A percentile compares a stretch with the other conserved stretches of the same genome.
Conservation (phyloP, 2,888 invertebrate species). For the Hypercompe scribonia region DNA sequence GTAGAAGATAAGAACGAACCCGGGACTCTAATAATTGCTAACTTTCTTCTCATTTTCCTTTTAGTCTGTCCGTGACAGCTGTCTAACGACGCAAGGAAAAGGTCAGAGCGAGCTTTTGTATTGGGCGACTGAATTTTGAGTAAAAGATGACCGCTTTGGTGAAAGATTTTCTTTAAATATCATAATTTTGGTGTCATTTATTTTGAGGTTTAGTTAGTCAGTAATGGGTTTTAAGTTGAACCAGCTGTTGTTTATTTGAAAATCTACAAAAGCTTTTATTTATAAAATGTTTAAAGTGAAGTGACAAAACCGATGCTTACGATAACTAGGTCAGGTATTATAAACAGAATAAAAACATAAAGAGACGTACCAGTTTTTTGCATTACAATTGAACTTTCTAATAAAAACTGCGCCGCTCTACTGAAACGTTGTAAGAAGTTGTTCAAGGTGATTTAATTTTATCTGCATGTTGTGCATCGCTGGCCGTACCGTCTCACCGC, state of each 20-base stretch:
- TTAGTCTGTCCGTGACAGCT: too few relatives aligned
- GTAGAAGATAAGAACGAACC: background rate
- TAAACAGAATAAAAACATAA: slow-evolving; percentile 9
- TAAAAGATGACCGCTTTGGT: too few relatives aligned
- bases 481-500: background rate
- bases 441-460: slow-evolving; percentile 18
- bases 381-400: slow-evolving; percentile 41
- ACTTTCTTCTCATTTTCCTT: background rate
- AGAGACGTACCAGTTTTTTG: slow-evolving; percentile 14
- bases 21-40: background rate
- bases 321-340: slow-evolving; percentile 6
- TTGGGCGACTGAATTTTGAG: too few relatives aligned
- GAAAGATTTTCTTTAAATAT: too few relatives aligned
- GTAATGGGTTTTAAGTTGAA: too few relatives aligned
- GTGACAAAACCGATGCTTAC: background rate
- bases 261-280: too few relatives aligned
- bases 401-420: slow-evolving; percentile 25
- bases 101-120: too few relatives aligned
- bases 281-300: background rate
- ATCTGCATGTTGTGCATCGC: slow-evolving; percentile 2
- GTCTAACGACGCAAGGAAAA: background rate
- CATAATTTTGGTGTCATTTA: too few relatives aligned
- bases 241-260: too few relatives aligned
- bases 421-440: background rate
- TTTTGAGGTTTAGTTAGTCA: too few relatives aligned